Conservation (phyloP, 2,888 invertebrate genomes). For the Drosophila demipolita region DNA sequence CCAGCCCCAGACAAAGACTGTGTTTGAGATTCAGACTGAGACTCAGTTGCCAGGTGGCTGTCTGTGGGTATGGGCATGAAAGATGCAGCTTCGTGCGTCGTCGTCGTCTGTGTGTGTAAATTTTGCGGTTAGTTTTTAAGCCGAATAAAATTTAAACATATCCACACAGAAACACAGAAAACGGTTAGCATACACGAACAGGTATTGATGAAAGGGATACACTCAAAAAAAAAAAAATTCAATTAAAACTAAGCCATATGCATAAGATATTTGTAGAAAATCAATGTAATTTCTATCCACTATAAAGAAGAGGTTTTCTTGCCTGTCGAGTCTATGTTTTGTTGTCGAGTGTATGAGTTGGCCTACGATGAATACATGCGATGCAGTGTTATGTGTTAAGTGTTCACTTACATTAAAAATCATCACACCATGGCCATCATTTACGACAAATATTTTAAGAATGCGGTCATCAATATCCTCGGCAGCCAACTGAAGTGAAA, state of each 20-base stretch:
- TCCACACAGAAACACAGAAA: constrained; percentile 51
- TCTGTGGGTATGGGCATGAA: constrained; percentile 66
- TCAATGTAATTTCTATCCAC: background rate
- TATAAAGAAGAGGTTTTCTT: background rate
- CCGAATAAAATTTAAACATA: constrained; percentile 40
- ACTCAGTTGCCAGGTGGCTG: constrained; percentile 7
- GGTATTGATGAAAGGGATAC: constrained; percentile 9
- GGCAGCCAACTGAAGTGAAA: constrained; percentile 60
- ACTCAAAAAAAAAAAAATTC: background rate
- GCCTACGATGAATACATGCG: background rate
- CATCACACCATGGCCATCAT: constrained; percentile 53
- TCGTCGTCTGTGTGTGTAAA: constrained; percentile 71
- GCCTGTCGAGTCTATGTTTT: background rate
- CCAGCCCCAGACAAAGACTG: constrained; percentile 22
- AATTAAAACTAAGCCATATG: background rate
- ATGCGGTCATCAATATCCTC: constrained; percentile 51
- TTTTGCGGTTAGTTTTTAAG: constrained; percentile 58
- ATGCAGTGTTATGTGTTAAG: constrained; percentile 1
- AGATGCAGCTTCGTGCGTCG: constrained; percentile 63
- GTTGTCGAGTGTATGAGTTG: constrained; percentile 2
- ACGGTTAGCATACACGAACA: constrained; percentile 26
- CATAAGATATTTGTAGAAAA: background rate
- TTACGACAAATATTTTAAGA: constrained; percentile 53
- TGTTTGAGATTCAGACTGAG: constrained; percentile 24
- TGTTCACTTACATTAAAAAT: constrained; percentile 69